phyloP scores from a whole-genome alignment of 2,113 vertebrate genomes.

The Tonatia bakeri region DNA sequence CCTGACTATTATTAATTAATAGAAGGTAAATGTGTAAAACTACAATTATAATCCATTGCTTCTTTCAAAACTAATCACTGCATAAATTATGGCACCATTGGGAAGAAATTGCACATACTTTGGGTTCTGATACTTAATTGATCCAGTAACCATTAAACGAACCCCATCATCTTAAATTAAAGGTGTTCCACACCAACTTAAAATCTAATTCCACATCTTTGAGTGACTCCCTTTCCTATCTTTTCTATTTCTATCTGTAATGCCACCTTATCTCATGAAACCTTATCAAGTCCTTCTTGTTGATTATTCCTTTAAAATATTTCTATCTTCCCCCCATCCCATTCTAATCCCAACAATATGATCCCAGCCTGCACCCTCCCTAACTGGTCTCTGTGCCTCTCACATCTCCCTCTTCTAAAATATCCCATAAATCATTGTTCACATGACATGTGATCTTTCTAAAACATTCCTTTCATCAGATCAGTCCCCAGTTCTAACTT shows the following conservation, averaged over 20 bases:
- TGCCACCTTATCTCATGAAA: background rate
- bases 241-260: background rate
- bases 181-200: background rate
- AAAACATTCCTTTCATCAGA: background rate
- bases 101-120: background rate
- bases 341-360: background rate
- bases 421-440: background rate
- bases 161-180: background rate
- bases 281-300: background rate
- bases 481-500: background rate
- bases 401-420: background rate
- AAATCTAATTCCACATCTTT: background rate
- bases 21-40: background rate
- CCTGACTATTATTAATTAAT: background rate
- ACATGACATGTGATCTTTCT: background rate
- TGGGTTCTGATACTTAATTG: background rate
- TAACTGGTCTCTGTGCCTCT: background rate
- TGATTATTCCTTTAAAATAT: background rate
- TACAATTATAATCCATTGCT: background rate
- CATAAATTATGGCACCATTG: background rate
- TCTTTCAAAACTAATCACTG: background rate
- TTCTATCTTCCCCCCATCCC: background rate
- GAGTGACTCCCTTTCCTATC: background rate
- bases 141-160: background rate
- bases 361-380: background rate